Conservation (phyloP, 2,797 vertebrate genomes). For the Sebastes minor region DNA sequence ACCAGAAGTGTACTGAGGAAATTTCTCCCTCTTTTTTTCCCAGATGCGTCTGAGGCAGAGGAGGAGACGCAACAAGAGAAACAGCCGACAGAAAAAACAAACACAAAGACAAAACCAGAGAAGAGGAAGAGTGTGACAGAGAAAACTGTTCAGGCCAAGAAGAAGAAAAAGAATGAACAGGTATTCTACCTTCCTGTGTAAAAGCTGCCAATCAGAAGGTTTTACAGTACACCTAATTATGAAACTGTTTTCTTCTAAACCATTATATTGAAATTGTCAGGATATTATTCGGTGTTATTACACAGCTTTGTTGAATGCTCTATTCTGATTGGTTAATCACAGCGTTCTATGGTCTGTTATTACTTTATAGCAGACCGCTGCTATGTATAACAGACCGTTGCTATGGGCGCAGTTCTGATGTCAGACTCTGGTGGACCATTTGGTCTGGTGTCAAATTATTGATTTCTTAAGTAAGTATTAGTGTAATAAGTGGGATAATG, state of each 20-base stretch:
- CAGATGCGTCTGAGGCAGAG: slow-evolving; percentile 64
- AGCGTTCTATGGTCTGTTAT: no score
- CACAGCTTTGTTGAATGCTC: no score
- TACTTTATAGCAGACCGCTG: no score
- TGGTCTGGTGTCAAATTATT: no score
- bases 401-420: no score
- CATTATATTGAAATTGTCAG: neutral
- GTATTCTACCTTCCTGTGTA: slow-evolving; percentile 34
- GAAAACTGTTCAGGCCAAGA: slow-evolving; percentile 58
- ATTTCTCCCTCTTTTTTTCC: neutral
- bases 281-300: neutral
- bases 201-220: neutral
- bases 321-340: no score
- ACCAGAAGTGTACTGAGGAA: neutral
- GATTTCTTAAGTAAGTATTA: no score
- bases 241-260: neutral
- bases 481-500: no score
- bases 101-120: slow-evolving; percentile 45
- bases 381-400: no score
- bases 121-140: slow-evolving; percentile 71
- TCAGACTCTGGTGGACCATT: no score
- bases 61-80: slow-evolving; percentile 35
- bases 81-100: slow-evolving; percentile 21
- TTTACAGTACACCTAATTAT: neutral
- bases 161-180: slow-evolving; percentile 69